Evolutionary conservation across 2,888 invertebrate genomes (phyloP).

Genomic region (Nematopogon swammerdamellus): DNA sequence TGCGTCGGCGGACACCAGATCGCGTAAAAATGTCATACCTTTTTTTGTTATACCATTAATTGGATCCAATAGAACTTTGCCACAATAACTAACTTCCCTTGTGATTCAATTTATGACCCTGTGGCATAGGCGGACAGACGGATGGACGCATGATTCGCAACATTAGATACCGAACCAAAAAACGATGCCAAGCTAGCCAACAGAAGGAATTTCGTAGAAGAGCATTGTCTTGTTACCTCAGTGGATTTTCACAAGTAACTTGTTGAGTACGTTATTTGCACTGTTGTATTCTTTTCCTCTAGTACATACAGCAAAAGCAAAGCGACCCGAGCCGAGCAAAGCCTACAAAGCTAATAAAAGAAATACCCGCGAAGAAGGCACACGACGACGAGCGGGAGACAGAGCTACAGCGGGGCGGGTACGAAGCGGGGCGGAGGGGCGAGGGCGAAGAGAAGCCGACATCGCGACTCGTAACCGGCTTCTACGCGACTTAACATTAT

Average conservation of each 20-base stretch:
- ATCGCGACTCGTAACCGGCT: conserved; percentile 2
- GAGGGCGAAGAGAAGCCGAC: background rate
- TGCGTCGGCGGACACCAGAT: too few species aligned
- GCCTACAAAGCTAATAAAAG: background rate
- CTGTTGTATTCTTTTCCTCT: background rate
- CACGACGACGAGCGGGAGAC: too few species aligned
- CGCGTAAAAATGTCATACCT: too few species aligned
- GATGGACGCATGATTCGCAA: too few species aligned
- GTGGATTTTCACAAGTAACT: background rate
- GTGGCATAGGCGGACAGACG: too few species aligned
- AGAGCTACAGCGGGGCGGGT: too few species aligned
- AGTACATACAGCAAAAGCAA: too few species aligned
- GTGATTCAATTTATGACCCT: too few species aligned
- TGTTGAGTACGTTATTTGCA: background rate
- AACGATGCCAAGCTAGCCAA: background rate
- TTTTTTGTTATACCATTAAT: too few species aligned
- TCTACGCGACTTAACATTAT: conserved; percentile 7
- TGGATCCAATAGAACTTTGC: too few species aligned
- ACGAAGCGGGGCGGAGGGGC: background rate
- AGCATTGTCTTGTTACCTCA: background rate
- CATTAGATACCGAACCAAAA: conserved; percentile 1
- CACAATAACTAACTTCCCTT: too few species aligned
- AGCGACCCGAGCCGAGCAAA: background rate
- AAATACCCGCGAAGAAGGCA: background rate
- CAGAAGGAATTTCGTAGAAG: too few species aligned